phyloP scores from a whole-genome alignment of 2,113 vertebrate genomes.

The Eudyptes chrysolophus region DNA sequence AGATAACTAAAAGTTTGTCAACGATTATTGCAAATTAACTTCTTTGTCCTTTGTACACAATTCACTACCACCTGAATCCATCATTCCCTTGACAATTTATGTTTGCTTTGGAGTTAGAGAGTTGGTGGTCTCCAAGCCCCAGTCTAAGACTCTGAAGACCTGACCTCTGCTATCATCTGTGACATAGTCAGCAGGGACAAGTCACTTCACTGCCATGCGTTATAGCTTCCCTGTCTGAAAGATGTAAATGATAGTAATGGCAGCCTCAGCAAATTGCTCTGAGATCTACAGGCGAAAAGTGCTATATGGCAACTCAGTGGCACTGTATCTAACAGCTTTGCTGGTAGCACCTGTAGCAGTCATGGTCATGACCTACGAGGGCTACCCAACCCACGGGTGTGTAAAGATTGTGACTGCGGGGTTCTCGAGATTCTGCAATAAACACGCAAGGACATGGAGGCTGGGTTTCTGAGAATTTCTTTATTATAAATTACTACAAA shows the following conservation, averaged over 20 bases:
- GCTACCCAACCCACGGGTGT: rapidly evolving
- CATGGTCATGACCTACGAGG: too few species aligned
- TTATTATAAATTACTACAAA: neutral
- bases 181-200: neutral
- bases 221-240: neutral
- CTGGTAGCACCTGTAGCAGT: neutral
- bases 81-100: neutral
- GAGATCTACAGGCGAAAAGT: neutral
- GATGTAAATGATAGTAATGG: neutral
- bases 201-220: neutral
- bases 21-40: neutral
- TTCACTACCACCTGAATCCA: neutral
- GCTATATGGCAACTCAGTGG: neutral
- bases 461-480: neutral
- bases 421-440: neutral
- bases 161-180: neutral
- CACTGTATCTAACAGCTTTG: neutral
- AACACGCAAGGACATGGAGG: neutral
- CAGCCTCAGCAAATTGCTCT: neutral
- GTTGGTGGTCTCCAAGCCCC: neutral
- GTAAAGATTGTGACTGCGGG: rapidly evolving
- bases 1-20: neutral
- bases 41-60: neutral
- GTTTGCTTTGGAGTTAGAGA: neutral
- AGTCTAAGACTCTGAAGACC: neutral